Conservation (phyloP, 1,140 invertebrate species). For the Lepidurus arcticus region DNA sequence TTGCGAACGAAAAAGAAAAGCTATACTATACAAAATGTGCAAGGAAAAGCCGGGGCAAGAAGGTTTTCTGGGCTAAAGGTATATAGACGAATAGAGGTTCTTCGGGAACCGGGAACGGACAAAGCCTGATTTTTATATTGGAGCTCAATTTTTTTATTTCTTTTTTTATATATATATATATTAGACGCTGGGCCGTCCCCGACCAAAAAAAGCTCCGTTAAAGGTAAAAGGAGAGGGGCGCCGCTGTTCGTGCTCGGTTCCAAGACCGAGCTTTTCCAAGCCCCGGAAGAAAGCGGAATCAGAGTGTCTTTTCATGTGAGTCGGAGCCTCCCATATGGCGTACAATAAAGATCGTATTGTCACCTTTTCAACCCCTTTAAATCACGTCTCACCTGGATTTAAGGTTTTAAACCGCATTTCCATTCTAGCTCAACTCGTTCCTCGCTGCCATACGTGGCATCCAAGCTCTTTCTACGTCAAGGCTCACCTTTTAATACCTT, state of each 20-base stretch:
- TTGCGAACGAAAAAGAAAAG: too few relatives aligned
- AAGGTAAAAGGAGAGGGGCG: background rate
- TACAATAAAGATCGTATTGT: conserved; percentile 12
- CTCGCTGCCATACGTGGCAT: background rate
- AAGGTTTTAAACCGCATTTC: background rate
- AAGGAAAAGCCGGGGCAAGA: too few relatives aligned
- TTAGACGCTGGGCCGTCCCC: too few relatives aligned
- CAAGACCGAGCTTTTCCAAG: background rate
- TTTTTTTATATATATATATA: too few relatives aligned
- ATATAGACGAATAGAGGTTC: too few relatives aligned
- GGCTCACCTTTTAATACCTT: too few relatives aligned
- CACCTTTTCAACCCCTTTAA: conserved; percentile 4
- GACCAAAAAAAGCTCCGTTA: background rate
- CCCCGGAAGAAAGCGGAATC: background rate
- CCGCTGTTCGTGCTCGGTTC: background rate
- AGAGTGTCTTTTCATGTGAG: background rate
- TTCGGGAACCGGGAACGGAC: too few relatives aligned
- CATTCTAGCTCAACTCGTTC: background rate
- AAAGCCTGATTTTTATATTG: too few relatives aligned
- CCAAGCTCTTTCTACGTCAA: background rate
- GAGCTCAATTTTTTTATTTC: too few relatives aligned
- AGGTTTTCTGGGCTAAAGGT: too few relatives aligned
- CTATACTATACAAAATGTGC: too few relatives aligned
- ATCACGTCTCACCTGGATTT: background rate
- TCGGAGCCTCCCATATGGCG: background rate